Base-by-base conservation (phyloP, 2,797 vertebrate genomes). In the Lepilemur septentrionalis region DNA sequence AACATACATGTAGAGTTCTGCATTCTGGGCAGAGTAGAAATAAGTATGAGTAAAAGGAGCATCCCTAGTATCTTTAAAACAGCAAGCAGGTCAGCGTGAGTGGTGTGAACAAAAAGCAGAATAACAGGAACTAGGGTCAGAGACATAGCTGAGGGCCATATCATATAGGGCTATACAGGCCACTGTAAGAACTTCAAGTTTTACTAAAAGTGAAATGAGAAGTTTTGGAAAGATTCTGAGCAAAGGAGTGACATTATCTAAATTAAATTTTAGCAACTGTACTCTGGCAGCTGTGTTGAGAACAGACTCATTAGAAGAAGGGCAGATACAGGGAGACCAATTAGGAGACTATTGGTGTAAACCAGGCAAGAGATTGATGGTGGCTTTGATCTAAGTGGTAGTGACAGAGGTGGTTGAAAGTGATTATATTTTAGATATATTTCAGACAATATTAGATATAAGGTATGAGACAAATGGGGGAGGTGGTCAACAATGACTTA, bases 221-320 rank as follows among this genome's bases (percentile, higher is more conserved):
- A 32, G 43, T 61, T 83, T 70, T 13, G 59, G 6, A 52, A 85
- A 91, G 65, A 52, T 43, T 93, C 11, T 69, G 30, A 82, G 67
- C 75, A 80, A 94, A 75, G 35, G 5, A 94, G 46, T 65, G 12
- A 81, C 63, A 85, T 15, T 32, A 85, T 52, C 50, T 61, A 84
- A 89, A 84, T 87, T 84, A 81, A 61, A 89, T 63, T 85, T 85
- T 78, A 94, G 65, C 41, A 89, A 67, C 41, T 13, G 79, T 83
- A 67, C 30, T 70, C 52, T 79, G 48, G 46, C n/a, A 70, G 73
- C 30, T 93, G 5, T n/a, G 38, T 73, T 75, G 18, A 85, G 11
- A 90, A 91, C 4, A 59, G 48, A 84, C 41, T 89, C 28, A 65
- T 48, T 17, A 35, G 65, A 76, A 63, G 57, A 65, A 82, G 12